These are phyloP conservation scores for Erannis defoliaria DNA, from an alignment of 2,888 invertebrate genomes.

Conservation along the genomic window DNA sequence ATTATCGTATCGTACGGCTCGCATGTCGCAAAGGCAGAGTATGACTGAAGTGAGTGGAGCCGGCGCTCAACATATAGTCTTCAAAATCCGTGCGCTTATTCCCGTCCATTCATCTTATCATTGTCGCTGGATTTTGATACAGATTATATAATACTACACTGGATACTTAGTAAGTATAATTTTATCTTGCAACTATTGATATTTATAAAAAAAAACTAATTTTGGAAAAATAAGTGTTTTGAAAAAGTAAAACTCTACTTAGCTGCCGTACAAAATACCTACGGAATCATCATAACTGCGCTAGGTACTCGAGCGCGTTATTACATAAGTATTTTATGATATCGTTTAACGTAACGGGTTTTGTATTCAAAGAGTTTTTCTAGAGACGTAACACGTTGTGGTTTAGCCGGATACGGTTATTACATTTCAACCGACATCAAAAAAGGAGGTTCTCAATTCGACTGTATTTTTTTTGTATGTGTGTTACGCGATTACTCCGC, in stretches of 20 bases:
- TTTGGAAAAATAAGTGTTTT: neutral
- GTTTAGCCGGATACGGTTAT: slow-evolving; percentile 17
- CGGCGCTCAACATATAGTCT: too few relatives aligned
- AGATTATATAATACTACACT: too few relatives aligned
- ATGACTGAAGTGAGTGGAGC: too few relatives aligned
- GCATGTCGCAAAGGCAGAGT: too few relatives aligned
- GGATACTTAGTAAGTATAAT: neutral
- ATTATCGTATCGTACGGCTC: too few relatives aligned
- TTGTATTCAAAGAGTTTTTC: slow-evolving; percentile 49
- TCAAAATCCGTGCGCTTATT: too few relatives aligned
- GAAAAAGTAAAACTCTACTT: neutral
- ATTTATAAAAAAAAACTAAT: neutral
- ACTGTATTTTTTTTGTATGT: too few relatives aligned
- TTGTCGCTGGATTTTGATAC: too few relatives aligned
- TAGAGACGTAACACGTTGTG: neutral
- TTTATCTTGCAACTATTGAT: too few relatives aligned
- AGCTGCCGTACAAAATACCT: slow-evolving; percentile 40
- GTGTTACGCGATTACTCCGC: too few relatives aligned
- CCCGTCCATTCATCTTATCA: too few relatives aligned
- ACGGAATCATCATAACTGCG: slow-evolving; percentile 36
- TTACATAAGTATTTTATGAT: slow-evolving; percentile 49
- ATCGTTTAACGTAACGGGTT: slow-evolving; percentile 45
- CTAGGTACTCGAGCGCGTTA: slow-evolving; percentile 26
- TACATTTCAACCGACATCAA: neutral
- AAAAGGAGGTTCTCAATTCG: too few relatives aligned